phyloP scores from a whole-genome alignment of 2,888 invertebrate genomes.

The Pandemis heparana region DNA sequence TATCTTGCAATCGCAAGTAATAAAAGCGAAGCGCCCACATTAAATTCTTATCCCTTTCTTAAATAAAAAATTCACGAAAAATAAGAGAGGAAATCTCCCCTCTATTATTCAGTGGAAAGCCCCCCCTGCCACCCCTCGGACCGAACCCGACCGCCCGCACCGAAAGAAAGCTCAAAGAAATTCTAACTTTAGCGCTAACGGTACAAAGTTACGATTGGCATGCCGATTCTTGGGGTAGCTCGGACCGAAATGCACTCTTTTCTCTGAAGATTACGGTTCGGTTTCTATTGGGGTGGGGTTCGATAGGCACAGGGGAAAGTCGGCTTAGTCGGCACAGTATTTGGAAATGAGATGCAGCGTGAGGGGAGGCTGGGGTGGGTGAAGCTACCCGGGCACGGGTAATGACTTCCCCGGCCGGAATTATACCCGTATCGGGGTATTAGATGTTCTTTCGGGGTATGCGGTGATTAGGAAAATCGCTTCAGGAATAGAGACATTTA shows the following conservation, averaged over 20 bases:
- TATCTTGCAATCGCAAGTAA: conserved; percentile 81
- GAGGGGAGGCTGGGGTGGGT: conserved; percentile 64
- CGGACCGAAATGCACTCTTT: conserved; percentile 60
- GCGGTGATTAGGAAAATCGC: conserved; percentile 61
- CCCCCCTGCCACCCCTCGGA: conserved; percentile 57
- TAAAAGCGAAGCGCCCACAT: conserved; percentile 83
- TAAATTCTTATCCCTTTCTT: conserved; percentile 86
- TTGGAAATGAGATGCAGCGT: conserved; percentile 85
- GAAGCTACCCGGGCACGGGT: conserved; percentile 84
- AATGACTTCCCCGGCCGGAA: conserved; percentile 84
- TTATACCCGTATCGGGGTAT: conserved; percentile 78
- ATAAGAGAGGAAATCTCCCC: conserved; percentile 80
- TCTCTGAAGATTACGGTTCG: conserved; percentile 58
- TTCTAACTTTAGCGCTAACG: conserved; percentile 71
- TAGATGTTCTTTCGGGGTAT: conserved; percentile 63
- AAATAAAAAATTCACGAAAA: conserved; percentile 86
- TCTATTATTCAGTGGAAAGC: conserved; percentile 79
- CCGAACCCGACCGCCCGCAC: conserved; percentile 52
- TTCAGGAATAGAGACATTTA: conserved; percentile 19
- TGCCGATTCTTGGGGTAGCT: conserved; percentile 50
- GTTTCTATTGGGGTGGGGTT: conserved; percentile 58
- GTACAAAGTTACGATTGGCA: conserved; percentile 76
- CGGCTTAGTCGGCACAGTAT: conserved; percentile 62
- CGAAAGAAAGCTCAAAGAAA: conserved; percentile 71
- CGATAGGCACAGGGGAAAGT: conserved; percentile 44